These are phyloP conservation scores for Montipora sp. DNA, from an alignment of 64 coral and sea anemone genomes.

Conservation along the genomic window DNA sequence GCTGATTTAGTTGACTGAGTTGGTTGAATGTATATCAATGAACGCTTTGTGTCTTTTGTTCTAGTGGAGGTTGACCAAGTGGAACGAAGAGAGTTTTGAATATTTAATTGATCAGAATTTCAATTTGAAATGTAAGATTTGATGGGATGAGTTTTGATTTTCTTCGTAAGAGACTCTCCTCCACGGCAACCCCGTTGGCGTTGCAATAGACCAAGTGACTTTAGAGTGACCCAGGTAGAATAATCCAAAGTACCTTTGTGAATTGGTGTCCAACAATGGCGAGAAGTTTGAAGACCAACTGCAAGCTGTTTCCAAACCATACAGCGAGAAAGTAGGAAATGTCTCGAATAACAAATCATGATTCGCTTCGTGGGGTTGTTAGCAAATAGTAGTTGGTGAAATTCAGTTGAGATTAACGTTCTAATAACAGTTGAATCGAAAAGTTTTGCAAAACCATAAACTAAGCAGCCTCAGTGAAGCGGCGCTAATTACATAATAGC, in stretches of 20 bases:
- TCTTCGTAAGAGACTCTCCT: background rate
- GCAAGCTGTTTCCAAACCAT: slow-evolving; percentile 19
- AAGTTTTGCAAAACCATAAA: too few species aligned
- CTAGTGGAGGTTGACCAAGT: background rate
- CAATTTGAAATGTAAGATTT: background rate
- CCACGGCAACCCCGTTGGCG: slow-evolving; percentile 7
- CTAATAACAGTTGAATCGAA: too few species aligned
- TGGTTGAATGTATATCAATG: slow-evolving; percentile 10
- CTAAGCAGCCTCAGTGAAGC: too few species aligned
- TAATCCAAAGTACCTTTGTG: background rate
- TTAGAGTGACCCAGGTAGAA: background rate
- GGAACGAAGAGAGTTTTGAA: slow-evolving; percentile 35
- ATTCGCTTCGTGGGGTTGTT: background rate
- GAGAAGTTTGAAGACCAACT: slow-evolving; percentile 27
- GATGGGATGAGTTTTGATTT: slow-evolving; percentile 22
- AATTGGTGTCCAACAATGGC: background rate
- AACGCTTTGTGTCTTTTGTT: background rate
- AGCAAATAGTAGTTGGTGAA: background rate
- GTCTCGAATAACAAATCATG: slow-evolving; percentile 21
- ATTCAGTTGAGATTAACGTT: too few species aligned
- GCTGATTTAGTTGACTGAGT: background rate
- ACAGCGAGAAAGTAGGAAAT: slow-evolving; percentile 8
- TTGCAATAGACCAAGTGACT: slow-evolving; percentile 40
- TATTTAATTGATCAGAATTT: slow-evolving; percentile 20
- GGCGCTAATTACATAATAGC: too few species aligned